A percentile compares a stretch with the other conserved stretches of the same genome.
Evolutionary conservation across 92 coral and sea anemone species (phyloP).

Genomic region (Phymanthus crucifer): DNA sequence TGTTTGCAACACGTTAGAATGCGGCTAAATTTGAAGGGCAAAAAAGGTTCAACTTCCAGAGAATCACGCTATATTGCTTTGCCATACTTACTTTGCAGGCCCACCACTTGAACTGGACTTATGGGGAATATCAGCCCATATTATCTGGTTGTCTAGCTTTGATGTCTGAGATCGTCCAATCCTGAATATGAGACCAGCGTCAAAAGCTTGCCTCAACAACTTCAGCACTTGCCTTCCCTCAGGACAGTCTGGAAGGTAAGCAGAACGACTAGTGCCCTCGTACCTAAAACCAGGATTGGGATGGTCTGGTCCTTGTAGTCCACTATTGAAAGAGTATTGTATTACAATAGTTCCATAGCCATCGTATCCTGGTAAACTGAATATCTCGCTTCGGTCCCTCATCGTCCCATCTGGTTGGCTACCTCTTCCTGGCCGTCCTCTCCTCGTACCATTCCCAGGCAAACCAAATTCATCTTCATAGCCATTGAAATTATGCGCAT

Average conservation of each 20-base stretch:
- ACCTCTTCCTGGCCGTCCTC: background rate
- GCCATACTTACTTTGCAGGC: conserved; percentile 14
- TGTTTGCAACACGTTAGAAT: no score
- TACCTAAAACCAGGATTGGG: conserved; percentile 76
- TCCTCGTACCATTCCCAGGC: no score
- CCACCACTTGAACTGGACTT: conserved; percentile 70
- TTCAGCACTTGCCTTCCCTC: conserved; percentile 70
- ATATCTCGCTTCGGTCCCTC: conserved; percentile 30
- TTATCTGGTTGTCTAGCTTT: conserved; percentile 50
- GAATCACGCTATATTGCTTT: no score
- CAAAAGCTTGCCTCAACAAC: conserved; percentile 75
- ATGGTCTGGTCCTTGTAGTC: conserved; percentile 54
- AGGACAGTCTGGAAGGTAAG: conserved; percentile 53
- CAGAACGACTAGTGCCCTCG: conserved; percentile 53
- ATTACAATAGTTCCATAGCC: conserved; percentile 38
- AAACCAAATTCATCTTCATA: background rate
- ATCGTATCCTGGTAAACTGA: conserved; percentile 60
- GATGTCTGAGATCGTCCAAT: conserved; percentile 67
- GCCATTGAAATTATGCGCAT: background rate
- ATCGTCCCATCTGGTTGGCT: conserved; percentile 41
- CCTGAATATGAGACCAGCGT: conserved; percentile 67
- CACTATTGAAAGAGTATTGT: conserved; percentile 38
- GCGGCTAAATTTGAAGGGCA: no score
- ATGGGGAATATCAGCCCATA: conserved; percentile 84
- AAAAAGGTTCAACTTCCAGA: no score